Evolutionary conservation across 2,888 invertebrate genomes (phyloP), one percentile per base, ranked within the genome.

Genomic region (Lasioglossum villosulum): DNA sequence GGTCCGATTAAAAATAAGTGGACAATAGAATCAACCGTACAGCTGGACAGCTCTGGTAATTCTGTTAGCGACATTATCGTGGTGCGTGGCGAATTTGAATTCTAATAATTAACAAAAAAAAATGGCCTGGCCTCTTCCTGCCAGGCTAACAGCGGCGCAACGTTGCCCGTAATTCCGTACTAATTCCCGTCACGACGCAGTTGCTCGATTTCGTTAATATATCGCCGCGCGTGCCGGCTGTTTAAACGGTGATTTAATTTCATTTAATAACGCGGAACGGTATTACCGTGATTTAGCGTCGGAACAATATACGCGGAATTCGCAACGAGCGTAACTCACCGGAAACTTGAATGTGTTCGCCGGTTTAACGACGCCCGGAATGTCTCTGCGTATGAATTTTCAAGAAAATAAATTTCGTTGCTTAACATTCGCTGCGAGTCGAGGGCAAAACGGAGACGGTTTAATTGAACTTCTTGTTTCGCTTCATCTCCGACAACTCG

Each of bases 241-340:
- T 85, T 86, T 86, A 86, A 86, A 85, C 81, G 75, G 75, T 72
- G 80, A 81, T 86, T 85, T 85, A 85, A 86, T 86, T 86, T 86
- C 81, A 86, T 86, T 86, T 86, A 86, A 84, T 81, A 84, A 85
- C 76, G 78, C 72, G 77, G 68, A 74, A 84, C 85, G 86, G 75
- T 81, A 86, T 86, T 85, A 80, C 80, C 75, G 48, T 80, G 85
- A 86, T 85, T 86, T 85, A 86, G 78, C 76, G 68, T 59, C n/a
- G 59, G 68, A 37, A 80, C 79, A 80, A 76, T 79, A 70, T 79
- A 72, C 76, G 34, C 68, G 75, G 39, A 72, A 83, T 86, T 86
- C 71, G 75, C 79, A 81, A 39, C 70, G 74, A 59, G 56, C 30
- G 68, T 45, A 66, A 34, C 34, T 42, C 75, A 42, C 27, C 70